Evolutionary conservation across 1,140 invertebrate genomes (phyloP).

Genomic region (Meteorus sp.): DNA sequence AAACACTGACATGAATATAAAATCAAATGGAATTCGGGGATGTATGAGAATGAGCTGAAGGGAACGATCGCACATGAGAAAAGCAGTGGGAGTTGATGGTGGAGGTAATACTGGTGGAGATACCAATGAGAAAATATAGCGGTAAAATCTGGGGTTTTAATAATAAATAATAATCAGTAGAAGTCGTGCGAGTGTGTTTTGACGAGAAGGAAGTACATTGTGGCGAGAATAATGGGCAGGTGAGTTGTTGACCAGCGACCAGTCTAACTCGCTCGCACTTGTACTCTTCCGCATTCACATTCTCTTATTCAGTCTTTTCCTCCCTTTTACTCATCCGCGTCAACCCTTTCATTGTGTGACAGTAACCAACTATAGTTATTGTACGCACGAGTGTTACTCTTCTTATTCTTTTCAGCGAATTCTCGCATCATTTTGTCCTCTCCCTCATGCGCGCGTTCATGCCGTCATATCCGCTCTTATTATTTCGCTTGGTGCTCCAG

Average conservation of each 20-base stretch:
- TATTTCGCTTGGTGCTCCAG: slow-evolving; percentile 40
- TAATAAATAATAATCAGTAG: slow-evolving; percentile 18
- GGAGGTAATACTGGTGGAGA: neutral
- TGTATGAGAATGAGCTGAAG: no score
- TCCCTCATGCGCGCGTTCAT: slow-evolving; percentile 28
- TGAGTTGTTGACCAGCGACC: slow-evolving; percentile 33
- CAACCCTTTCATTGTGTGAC: neutral
- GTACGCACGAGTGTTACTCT: slow-evolving; percentile 12
- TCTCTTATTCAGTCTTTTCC: neutral
- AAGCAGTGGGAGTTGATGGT: no score
- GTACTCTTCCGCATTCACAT: neutral
- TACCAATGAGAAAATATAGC: neutral
- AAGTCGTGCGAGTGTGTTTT: slow-evolving; percentile 27
- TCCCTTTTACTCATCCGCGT: neutral
- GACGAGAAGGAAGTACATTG: slow-evolving; percentile 48
- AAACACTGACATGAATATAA: no score
- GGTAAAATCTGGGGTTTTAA: neutral
- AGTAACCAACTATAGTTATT: slow-evolving; percentile 17
- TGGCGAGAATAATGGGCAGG: slow-evolving; percentile 46
- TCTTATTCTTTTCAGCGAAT: no score
- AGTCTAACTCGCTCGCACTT: neutral
- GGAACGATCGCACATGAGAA: neutral
- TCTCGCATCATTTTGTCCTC: neutral
- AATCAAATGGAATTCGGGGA: neutral
- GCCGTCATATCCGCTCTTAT: slow-evolving; percentile 49